phyloP scores from a whole-genome alignment of 1,140 invertebrate species.

The Laupala kohalensis region DNA sequence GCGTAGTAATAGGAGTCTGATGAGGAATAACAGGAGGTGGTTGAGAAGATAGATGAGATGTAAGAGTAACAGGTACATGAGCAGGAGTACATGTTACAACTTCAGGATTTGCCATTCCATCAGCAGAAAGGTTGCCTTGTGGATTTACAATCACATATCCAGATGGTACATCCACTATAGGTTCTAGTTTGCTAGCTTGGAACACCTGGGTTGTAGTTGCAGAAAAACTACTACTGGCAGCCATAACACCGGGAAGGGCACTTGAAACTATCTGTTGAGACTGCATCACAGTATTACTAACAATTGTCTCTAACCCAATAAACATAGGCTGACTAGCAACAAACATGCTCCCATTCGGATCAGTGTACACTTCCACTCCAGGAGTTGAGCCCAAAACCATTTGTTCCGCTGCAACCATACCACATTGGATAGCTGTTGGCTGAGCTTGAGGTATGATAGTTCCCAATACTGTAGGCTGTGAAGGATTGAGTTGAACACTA shows the following conservation, averaged over 20 bases:
- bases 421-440: conserved; percentile 36
- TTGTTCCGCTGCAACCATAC: conserved; percentile 38
- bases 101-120: neutral
- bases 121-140: neutral
- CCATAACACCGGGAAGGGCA: conserved; percentile 58
- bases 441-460: conserved; percentile 46
- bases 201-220: conserved; percentile 69
- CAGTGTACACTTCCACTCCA: conserved; percentile 52
- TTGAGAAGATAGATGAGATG: neutral
- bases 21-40: neutral
- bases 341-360: conserved; percentile 48
- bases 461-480: conserved; percentile 41
- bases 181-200: conserved; percentile 68
- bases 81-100: neutral
- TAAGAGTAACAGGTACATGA: conserved; percentile 1
- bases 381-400: conserved; percentile 49
- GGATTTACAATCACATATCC: conserved; percentile 22
- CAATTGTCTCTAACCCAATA: conserved; percentile 67
- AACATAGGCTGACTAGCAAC: conserved; percentile 58
- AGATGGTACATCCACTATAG: conserved; percentile 54
- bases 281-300: conserved; percentile 73
- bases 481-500: conserved; percentile 33
- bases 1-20: neutral
- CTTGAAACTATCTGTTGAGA: conserved; percentile 62
- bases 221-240: conserved; percentile 61